These are phyloP conservation scores for Drosophila mauritiana DNA, from an alignment of 1,140 invertebrate species.

Conservation along the genomic window DNA sequence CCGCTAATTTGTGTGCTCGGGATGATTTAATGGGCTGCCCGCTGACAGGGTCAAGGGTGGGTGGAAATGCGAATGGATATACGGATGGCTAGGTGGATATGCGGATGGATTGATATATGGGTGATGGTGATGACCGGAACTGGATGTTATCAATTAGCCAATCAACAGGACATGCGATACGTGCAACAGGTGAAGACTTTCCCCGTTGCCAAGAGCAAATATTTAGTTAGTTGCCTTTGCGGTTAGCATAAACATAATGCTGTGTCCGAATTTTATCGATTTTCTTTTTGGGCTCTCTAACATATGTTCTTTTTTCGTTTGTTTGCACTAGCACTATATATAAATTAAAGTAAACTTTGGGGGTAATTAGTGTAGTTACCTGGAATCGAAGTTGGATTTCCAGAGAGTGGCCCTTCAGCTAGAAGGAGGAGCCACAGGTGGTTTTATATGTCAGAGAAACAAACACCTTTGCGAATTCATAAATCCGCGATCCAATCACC, in stretches of 20 bases:
- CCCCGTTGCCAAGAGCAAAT: conserved; percentile 10
- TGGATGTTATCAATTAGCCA: conserved; percentile 33
- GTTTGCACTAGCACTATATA: conserved; percentile 3
- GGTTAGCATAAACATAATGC: conserved; percentile 30
- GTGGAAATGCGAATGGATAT: background rate
- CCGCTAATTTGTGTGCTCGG: conserved; percentile 42
- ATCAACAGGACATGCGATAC: conserved; percentile 33
- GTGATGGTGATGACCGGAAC: conserved; percentile 15
- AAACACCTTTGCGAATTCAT: background rate
- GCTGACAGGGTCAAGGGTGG: conserved; percentile 39
- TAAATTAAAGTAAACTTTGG: conserved; percentile 23
- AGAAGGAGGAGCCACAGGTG: conserved; percentile 39
- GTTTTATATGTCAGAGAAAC: background rate
- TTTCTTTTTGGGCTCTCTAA: conserved; percentile 46
- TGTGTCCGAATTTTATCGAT: conserved; percentile 50
- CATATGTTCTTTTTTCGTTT: conserved; percentile 50
- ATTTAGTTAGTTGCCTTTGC: conserved; percentile 8
- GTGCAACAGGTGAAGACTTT: conserved; percentile 28
- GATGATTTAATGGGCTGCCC: conserved; percentile 47
- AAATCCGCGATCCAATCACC: conserved; percentile 27
- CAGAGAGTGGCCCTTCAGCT: background rate
- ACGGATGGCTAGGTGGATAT: background rate
- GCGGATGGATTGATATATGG: background rate
- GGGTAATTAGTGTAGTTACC: conserved; percentile 33
- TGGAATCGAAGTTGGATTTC: conserved; percentile 11